Percentiles rank a stretch among this genome's conserved stretches.
phyloP scores from a whole-genome alignment of 2,797 vertebrate species.

The Hippoglossus hippoglossus region DNA sequence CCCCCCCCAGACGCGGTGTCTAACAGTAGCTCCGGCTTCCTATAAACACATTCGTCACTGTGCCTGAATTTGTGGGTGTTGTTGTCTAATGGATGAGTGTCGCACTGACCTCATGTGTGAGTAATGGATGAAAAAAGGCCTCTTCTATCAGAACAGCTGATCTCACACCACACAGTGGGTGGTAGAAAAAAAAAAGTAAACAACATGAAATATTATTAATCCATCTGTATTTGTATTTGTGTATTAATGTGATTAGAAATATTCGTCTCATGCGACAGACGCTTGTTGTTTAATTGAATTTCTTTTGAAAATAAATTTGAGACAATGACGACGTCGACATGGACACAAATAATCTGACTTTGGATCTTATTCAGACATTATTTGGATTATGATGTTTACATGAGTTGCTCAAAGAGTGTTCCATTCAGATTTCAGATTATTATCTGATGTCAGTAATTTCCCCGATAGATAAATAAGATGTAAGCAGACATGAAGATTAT shows the following conservation, averaged over 20 bases:
- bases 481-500: too few species aligned
- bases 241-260: not conserved
- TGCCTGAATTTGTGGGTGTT: conserved; percentile 47
- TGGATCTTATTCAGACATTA: too few species aligned
- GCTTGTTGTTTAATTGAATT: not conserved
- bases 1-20: conserved; percentile 10
- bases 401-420: too few species aligned
- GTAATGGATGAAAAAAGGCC: conserved; percentile 30
- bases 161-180: not conserved
- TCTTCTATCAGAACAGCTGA: conserved; percentile 39
- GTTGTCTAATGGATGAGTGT: conserved; percentile 31
- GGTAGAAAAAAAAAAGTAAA: not conserved
- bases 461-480: too few species aligned
- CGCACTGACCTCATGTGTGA: conserved; percentile 48
- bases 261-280: not conserved
- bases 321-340: too few species aligned
- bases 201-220: not conserved
- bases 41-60: conserved; percentile 64
- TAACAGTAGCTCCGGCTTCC: conserved; percentile 36
- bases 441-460: too few species aligned
- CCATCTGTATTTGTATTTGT: too few species aligned
- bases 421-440: too few species aligned
- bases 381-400: too few species aligned
- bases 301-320: not conserved
- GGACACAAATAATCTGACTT: too few species aligned